Percentiles rank a stretch among this genome's conserved stretches.
phyloP scores from a whole-genome alignment of 1,140 invertebrate species.

The Pseudobourletiella spinata region DNA sequence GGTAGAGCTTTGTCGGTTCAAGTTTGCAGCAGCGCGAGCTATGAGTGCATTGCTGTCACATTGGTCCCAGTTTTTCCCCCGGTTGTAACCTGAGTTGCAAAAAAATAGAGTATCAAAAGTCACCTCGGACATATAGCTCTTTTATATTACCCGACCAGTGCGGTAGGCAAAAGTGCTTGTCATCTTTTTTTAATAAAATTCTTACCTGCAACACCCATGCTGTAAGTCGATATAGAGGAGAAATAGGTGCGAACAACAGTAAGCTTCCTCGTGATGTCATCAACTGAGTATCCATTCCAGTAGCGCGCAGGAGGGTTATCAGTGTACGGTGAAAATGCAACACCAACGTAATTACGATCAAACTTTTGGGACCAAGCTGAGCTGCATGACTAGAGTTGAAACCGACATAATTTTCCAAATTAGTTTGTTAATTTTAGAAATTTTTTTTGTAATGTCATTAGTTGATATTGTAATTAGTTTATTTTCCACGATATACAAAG shows the following conservation, averaged over 20 bases:
- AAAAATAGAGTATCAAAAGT: no score
- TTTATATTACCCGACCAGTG: no score
- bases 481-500: no score
- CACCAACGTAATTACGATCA: neutral
- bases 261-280: slow-evolving; percentile 29
- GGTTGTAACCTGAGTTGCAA: neutral
- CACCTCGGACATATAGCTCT: no score
- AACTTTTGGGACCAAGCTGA: neutral
- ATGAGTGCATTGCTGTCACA: slow-evolving; percentile 14
- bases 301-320: neutral
- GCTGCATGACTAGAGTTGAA: no score
- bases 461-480: no score
- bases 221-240: slow-evolving; percentile 23
- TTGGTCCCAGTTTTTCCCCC: neutral
- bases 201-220: slow-evolving; percentile 17
- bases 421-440: no score
- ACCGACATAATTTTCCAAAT: no score
- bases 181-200: no score
- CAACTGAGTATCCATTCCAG: slow-evolving; percentile 24
- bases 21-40: slow-evolving; percentile 25
- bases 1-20: slow-evolving; percentile 14
- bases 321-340: neutral
- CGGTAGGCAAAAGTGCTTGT: no score
- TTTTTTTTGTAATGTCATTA: no score
- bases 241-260: slow-evolving; percentile 14